These are phyloP conservation scores for Chiloscyllium plagiosum DNA, from an alignment of 2,113 vertebrate genomes.

Conservation along the genomic window DNA sequence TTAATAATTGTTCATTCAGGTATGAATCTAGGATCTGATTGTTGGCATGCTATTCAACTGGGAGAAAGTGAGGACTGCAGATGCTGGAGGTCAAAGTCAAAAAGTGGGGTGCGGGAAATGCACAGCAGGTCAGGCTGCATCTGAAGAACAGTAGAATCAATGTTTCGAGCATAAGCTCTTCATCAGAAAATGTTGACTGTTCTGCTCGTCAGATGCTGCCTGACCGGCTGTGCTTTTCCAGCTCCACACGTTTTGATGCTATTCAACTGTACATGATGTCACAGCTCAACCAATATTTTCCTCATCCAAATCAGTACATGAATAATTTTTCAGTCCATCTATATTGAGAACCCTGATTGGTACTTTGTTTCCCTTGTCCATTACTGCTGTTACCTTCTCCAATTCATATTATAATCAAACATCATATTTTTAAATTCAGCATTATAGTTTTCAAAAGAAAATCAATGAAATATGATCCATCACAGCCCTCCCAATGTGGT, in stretches of 20 bases:
- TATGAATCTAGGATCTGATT: background rate
- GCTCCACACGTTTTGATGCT: background rate
- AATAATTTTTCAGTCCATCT: background rate
- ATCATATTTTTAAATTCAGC: background rate
- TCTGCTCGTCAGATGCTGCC: no score
- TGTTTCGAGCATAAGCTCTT: no score
- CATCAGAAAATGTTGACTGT: no score
- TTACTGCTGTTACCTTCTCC: background rate
- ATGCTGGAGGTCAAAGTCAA: no score
- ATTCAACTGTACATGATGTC: background rate
- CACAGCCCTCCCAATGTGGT: background rate
- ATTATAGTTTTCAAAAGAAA: background rate
- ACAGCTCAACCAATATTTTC: background rate
- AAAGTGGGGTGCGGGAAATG: no score
- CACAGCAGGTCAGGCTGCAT: no score
- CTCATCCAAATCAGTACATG: background rate
- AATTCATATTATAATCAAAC: background rate
- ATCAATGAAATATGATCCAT: background rate
- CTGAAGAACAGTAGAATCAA: no score
- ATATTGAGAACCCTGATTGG: background rate
- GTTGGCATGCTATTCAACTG: background rate
- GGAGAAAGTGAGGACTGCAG: no score
- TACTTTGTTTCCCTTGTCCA: background rate
- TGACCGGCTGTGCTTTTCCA: no score
- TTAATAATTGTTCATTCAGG: background rate